These are phyloP conservation scores for Lophura nycthemera DNA, from an alignment of 2,113 vertebrate species.

Conservation along the genomic window DNA sequence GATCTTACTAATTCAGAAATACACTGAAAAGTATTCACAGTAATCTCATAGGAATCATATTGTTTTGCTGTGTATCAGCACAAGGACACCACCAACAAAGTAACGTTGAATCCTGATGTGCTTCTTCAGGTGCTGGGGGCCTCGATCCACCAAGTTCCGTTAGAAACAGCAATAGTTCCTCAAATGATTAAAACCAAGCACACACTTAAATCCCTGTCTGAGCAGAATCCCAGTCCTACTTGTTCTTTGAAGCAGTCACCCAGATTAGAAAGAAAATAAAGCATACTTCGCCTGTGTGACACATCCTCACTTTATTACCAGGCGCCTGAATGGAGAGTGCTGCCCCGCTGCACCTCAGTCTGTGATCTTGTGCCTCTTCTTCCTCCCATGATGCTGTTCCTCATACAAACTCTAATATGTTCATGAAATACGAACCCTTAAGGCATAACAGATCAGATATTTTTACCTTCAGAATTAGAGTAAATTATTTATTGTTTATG, in stretches of 20 bases:
- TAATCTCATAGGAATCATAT: neutral
- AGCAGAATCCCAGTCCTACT: neutral
- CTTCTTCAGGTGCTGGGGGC: neutral
- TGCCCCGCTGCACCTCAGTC: neutral
- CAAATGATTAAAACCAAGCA: conserved; percentile 2
- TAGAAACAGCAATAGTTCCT: neutral
- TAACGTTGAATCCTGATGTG: neutral
- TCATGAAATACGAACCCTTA: neutral
- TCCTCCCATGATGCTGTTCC: neutral
- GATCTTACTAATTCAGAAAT: neutral
- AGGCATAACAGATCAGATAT: neutral
- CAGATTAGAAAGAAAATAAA: neutral
- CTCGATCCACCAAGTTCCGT: neutral
- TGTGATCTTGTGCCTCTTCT: neutral
- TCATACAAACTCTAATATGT: neutral
- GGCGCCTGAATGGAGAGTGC: neutral
- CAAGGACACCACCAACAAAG: neutral
- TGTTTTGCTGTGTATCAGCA: neutral
- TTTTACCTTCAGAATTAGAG: neutral
- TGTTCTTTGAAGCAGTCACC: neutral
- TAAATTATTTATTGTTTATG: neutral
- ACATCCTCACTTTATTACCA: neutral
- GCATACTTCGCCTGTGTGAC: neutral
- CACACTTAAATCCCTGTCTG: neutral
- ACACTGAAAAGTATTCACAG: neutral